Base-by-base conservation (phyloP, 1,140 invertebrate genomes). In the Bicyclus anynana region DNA sequence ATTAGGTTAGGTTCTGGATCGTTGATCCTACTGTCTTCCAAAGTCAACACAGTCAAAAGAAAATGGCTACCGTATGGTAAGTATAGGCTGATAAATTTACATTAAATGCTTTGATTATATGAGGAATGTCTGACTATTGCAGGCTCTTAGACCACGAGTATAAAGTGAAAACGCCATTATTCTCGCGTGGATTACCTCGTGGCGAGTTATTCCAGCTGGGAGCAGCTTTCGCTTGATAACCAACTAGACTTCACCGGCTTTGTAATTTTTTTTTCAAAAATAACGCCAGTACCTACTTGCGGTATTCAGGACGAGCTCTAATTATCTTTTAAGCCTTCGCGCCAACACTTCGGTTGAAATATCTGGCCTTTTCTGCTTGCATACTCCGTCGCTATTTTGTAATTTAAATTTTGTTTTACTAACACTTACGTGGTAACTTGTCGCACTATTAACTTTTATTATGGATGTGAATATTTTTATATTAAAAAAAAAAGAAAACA, bases 121-220 rank as follows among this genome's bases (percentile, higher is more conserved):
- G n/a, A n/a, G n/a, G n/a, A n/a, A n/a, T n/a, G n/a, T n/a, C n/a
- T n/a, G n/a, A n/a, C n/a, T n/a, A n/a, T n/a, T n/a, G n/a, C n/a
- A n/a, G n/a, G n/a, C n/a, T n/a, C n/a, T n/a, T n/a, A n/a, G n/a
- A n/a, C n/a, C n/a, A n/a, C n/a, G n/a, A 72, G 72, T 76, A 77
- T 73, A 69, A 77, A 77, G 72, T 72, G 71, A 71, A 70, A 73
- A 77, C 71, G 71, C 71, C 75, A 69, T 77, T 76, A 76, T 71
- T 70, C 67, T 72, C 68, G 61, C 67, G 73, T 74, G 77, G 71
- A 56, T 78, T 78, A 78, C 72, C 59, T 63, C 60, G 54, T 40
- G 47, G 61, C 62, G 64, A 46, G 27, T 54, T 70, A 63, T 72
- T 67, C 48, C 67, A 68, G 63, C 53, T 54, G 53, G 29, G 4